Evolutionary conservation across 2,888 invertebrate genomes (phyloP).

Genomic region (Troides oblongomaculatus): DNA sequence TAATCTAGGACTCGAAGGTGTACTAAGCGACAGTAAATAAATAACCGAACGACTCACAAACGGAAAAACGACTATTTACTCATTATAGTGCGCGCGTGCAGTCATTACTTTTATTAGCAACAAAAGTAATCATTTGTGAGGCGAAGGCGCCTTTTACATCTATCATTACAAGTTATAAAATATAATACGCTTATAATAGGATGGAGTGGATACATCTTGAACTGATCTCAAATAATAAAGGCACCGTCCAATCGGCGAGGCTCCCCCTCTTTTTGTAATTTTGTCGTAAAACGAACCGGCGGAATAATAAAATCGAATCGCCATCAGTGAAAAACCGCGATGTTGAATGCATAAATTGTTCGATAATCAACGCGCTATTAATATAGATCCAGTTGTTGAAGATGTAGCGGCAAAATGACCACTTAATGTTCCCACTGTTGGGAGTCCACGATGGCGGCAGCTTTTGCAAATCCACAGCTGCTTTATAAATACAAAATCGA

Average conservation of each 20-base stretch:
- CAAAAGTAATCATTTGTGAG: slow-evolving; percentile 17
- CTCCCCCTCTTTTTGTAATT: slow-evolving; percentile 7
- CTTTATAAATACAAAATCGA: too few relatives aligned
- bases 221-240: slow-evolving; percentile 20
- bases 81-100: slow-evolving; percentile 8
- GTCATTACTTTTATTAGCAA: slow-evolving; percentile 27
- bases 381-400: not conserved
- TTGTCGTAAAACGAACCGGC: slow-evolving; percentile 19
- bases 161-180: slow-evolving; percentile 29
- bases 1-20: not conserved
- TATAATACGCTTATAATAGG: slow-evolving; percentile 21
- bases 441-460: too few relatives aligned
- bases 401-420: too few relatives aligned
- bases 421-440: too few relatives aligned
- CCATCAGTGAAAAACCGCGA: slow-evolving; percentile 5
- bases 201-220: slow-evolving; percentile 12
- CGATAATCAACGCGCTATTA: not conserved
- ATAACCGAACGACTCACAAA: slow-evolving; percentile 8
- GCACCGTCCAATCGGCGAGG: not conserved
- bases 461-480: too few relatives aligned
- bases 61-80: slow-evolving; percentile 13
- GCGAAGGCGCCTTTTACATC: slow-evolving; percentile 14
- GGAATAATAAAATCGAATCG: slow-evolving; percentile 13
- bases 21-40: slow-evolving; percentile 34
- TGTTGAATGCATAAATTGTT: not conserved